These are phyloP conservation scores for Babyrousa celebensis DNA, from an alignment of 2,797 vertebrate genomes.

Conservation along the genomic window DNA sequence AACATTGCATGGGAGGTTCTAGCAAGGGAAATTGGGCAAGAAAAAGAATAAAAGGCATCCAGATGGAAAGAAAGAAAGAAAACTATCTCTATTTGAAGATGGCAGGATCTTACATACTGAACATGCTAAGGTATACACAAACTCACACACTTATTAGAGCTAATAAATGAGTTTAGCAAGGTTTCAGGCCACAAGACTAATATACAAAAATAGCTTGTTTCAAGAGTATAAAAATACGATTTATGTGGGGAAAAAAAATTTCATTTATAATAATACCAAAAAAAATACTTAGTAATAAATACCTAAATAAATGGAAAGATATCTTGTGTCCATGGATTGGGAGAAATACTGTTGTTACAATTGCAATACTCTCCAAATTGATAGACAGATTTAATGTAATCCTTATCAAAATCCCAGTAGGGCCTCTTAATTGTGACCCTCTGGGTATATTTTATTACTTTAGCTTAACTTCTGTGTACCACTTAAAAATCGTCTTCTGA, in stretches of 20 bases:
- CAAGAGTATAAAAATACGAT: no score
- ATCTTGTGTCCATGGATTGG: no score
- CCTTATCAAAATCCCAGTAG: no score
- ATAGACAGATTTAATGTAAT: no score
- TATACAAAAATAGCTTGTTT: no score
- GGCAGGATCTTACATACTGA: neutral
- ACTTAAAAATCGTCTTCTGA: neutral
- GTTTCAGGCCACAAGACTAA: no score
- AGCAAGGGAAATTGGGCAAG: neutral
- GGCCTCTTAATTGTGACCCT: neutral
- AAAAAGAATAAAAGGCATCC: neutral
- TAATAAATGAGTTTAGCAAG: neutral
- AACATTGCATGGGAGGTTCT: neutral
- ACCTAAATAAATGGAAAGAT: no score
- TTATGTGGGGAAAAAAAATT: neutral
- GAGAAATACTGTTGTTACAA: no score
- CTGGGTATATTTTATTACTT: neutral
- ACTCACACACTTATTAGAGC: neutral
- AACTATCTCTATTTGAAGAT: neutral
- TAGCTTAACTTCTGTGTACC: constrained; percentile 40
- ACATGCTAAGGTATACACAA: neutral
- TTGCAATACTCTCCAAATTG: no score
- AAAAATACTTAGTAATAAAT: neutral
- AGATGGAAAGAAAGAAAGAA: neutral
- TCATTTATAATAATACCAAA: neutral